Conservation (phyloP, 2,797 vertebrate species). For the Smutsia temminckii region DNA sequence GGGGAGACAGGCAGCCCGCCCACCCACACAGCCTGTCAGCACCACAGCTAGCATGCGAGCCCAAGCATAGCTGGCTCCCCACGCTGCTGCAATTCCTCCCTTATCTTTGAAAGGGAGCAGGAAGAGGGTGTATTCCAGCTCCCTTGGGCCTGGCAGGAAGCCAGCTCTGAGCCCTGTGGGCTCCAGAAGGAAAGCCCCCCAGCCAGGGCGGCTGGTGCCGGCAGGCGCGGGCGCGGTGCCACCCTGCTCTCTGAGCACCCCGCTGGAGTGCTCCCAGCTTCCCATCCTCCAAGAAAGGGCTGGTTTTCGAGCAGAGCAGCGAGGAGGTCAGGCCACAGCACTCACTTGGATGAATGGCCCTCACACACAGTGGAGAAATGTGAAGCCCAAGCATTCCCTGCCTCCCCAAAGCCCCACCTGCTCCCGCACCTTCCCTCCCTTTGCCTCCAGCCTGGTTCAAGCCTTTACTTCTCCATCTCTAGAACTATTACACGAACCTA, state of each 20-base stretch:
- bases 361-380: background rate
- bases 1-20: background rate
- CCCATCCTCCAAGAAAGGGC: background rate
- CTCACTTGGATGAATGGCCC: background rate
- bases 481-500: background rate
- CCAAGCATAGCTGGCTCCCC: background rate
- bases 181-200: constrained; percentile 63
- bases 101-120: background rate
- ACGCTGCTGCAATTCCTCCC: background rate
- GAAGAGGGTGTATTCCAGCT: constrained; percentile 14
- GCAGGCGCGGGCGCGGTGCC: constrained; percentile 21
- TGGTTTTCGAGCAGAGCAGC: background rate
- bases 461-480: background rate
- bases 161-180: background rate
- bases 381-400: accelerated
- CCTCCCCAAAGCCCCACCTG: background rate
- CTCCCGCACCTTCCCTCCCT: background rate
- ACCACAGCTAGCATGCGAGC: background rate
- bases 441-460: background rate
- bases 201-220: background rate
- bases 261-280: background rate
- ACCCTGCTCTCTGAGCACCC: background rate
- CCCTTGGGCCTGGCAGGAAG: background rate
- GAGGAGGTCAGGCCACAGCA: accelerated
- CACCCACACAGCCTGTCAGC: background rate